Evolutionary conservation across 2,113 vertebrate species (phyloP), one percentile per base, ranked within the genome.

Genomic region (Cynopterus brachyotis): DNA sequence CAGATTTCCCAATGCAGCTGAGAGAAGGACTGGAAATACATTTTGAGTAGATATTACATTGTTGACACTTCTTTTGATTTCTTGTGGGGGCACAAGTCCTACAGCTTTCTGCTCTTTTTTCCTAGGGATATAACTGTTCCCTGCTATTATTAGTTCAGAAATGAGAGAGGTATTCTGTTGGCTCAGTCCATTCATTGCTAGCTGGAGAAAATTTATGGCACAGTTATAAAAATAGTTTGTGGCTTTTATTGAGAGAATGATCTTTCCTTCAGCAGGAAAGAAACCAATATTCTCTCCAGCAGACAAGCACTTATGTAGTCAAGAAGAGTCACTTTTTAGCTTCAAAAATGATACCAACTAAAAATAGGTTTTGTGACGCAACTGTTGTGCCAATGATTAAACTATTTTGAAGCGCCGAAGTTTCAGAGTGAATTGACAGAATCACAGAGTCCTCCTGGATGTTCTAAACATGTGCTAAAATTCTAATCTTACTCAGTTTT

Each of bases 361-460:
- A 96, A 92, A 94, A 50, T 26, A 40, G 57, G 83, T 81, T 97
- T 96, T 96, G 80, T 95, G 87, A 92, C 75, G 96, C 69, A 96
- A 97, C 95, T 96, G 47, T 64, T 13, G 57, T 67, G 35, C 62
- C 86, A 53, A 20, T 57, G 57, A 89, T 55, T 95, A 73, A 94
- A 69, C 42, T 67, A 12, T 87, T 95, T 83, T 62, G 86, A 94
- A 91, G 82, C 50, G 4, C 13, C 20, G 24, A 60, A 66, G 40
- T 45, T 60, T 66, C 47, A 42, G 79, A 75, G 15, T 9, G 35
- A 16, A 26, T n/a, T 67, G 57, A 89, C 72, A n/a, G 7, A 88
- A 67, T 45, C 37, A 24, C 30, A 40, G 24, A 79, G 45, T 9
- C 75, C 69, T 83, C 75, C 47, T 82, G 66, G 32, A 81, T 81